Conservation (phyloP, 2,113 vertebrate species). For the Thamnaconus septentrionalis region DNA sequence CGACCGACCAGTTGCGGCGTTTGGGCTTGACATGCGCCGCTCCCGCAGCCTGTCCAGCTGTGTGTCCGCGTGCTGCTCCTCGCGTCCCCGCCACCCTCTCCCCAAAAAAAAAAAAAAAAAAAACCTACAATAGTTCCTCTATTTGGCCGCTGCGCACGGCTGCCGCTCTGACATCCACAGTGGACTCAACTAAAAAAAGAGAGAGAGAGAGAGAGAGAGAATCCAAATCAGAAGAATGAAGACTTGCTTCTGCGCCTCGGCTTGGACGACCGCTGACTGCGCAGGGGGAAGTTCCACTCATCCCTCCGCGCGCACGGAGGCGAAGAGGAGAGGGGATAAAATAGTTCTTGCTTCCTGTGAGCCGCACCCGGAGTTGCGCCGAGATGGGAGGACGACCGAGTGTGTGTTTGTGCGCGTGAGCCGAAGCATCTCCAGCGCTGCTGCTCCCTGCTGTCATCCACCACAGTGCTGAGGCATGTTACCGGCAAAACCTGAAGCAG, state of each 20-base stretch:
- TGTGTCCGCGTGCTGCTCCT: conserved; percentile 37
- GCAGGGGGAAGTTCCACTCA: conserved; percentile 56
- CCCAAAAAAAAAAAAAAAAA: too few relatives aligned
- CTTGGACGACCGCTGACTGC: not conserved
- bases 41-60: conserved; percentile 50
- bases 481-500: conserved; percentile 76
- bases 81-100: conserved; percentile 8
- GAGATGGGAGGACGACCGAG: conserved; percentile 53
- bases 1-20: conserved; percentile 47
- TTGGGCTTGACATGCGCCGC: conserved; percentile 62
- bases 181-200: conserved; percentile 36
- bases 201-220: conserved; percentile 4
- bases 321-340: not conserved
- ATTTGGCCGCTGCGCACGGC: conserved; percentile 60
- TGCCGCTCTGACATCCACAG: conserved; percentile 61
- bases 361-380: conserved; percentile 28
- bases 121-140: conserved; percentile 61
- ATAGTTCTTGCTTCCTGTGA: conserved; percentile 15
- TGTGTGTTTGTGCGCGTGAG: conserved; percentile 54
- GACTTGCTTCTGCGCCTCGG: conserved; percentile 22
- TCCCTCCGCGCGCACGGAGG: conserved; percentile 6
- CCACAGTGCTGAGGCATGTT: conserved; percentile 48
- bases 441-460: conserved; percentile 64
- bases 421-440: conserved; percentile 65
- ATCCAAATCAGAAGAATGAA: too few relatives aligned